Evolutionary conservation across 2,797 vertebrate species (phyloP).

Genomic region (Coregonus sp.): DNA sequence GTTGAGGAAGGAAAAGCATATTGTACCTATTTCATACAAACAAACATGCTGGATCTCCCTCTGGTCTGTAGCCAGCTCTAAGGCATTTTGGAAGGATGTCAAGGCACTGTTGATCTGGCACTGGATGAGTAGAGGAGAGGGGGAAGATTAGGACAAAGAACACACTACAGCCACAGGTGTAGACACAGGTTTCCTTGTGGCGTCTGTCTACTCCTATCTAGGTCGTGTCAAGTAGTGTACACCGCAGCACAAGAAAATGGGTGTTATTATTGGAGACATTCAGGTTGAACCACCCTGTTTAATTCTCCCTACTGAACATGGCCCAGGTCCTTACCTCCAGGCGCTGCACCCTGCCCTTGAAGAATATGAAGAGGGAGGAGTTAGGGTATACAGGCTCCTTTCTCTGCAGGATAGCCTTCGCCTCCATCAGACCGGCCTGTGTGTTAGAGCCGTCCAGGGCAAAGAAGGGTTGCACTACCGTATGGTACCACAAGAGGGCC

Average conservation of each 20-base stretch:
- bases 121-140: slow-evolving; percentile 65
- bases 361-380: slow-evolving; percentile 98
- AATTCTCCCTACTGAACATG: neutral
- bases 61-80: slow-evolving; percentile 93
- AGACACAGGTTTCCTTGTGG: neutral
- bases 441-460: slow-evolving; percentile 93
- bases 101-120: slow-evolving; percentile 97
- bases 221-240: neutral
- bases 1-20: neutral
- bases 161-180: neutral
- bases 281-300: neutral
- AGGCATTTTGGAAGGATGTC: slow-evolving; percentile 90
- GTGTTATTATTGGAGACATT: neutral
- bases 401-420: slow-evolving; percentile 91
- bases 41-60: slow-evolving; percentile 98
- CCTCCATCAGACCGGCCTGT: slow-evolving; percentile 87
- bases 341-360: slow-evolving; percentile 96
- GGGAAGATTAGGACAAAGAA: slow-evolving; percentile 18
- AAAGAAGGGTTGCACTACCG: slow-evolving; percentile 97
- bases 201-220: neutral
- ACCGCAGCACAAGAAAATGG: no score
- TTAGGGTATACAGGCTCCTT: slow-evolving; percentile 93
- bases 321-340: slow-evolving; percentile 83
- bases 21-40: slow-evolving; percentile 95
- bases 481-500: slow-evolving; percentile 97